These are phyloP conservation scores for Panagrolaimus sp. DNA, from an alignment of 1,140 invertebrate genomes.

Conservation along the genomic window DNA sequence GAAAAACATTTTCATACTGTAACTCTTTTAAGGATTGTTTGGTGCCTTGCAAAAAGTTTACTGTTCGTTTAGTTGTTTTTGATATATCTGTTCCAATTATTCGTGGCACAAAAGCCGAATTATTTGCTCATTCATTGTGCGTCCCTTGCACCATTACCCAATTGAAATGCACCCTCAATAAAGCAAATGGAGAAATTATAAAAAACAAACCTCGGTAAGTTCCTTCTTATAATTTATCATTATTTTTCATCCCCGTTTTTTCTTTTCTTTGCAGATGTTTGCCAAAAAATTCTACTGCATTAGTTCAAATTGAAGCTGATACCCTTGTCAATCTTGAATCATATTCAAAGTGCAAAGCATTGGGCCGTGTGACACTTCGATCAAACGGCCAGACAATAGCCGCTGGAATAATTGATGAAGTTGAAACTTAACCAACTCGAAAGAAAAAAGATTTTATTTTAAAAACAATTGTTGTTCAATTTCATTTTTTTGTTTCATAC, in stretches of 20 bases:
- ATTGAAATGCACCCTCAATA: slow-evolving; percentile 65
- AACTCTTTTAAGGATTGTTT: slow-evolving; percentile 31
- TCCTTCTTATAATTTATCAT: neutral
- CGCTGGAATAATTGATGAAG: slow-evolving; percentile 42
- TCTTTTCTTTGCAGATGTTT: slow-evolving; percentile 53
- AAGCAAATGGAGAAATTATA: slow-evolving; percentile 43
- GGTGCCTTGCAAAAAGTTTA: slow-evolving; percentile 27
- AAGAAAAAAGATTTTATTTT: slow-evolving; percentile 1
- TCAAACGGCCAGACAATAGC: slow-evolving; percentile 40
- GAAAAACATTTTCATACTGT: neutral
- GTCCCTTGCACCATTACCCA: slow-evolving; percentile 83
- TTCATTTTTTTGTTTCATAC: no score
- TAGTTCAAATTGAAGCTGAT: slow-evolving; percentile 45
- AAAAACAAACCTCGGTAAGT: slow-evolving; percentile 50
- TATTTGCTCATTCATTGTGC: slow-evolving; percentile 51
- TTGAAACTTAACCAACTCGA: slow-evolving; percentile 32
- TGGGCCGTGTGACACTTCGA: slow-evolving; percentile 41
- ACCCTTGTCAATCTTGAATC: slow-evolving; percentile 32
- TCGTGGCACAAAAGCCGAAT: slow-evolving; percentile 64
- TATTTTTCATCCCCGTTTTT: neutral
- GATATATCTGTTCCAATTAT: slow-evolving; percentile 84
- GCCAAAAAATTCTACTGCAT: slow-evolving; percentile 28
- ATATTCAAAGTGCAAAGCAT: slow-evolving; percentile 31
- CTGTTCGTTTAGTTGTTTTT: slow-evolving; percentile 63
- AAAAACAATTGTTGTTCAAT: no score